Base-by-base conservation (phyloP, 1,140 invertebrate species). In the Amyelois transitella region DNA sequence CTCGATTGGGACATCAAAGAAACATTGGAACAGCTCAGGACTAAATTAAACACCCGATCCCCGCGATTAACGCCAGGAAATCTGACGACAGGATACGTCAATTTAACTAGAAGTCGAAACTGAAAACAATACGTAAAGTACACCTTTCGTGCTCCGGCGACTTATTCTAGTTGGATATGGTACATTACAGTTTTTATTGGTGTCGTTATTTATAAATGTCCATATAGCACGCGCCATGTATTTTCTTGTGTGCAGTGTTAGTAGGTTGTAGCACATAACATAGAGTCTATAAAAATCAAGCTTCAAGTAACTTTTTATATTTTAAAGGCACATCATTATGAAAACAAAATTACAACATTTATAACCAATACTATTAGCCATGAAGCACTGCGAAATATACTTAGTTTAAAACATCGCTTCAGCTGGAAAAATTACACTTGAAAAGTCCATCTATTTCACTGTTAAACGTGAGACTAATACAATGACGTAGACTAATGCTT, bases 51-150 rank as follows among this genome's bases (percentile, higher is more conserved):
- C 59, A 66, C 51, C 12, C 32, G n/a, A 38, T 38, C 32, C 54
- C 54, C 60, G 67, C 70, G 75, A 81, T 78, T 75, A 83, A 78
- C 69, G 65, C 66, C 62, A 77, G 73, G 73, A 82, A 80, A 80
- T 76, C 72, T 68, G 69, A 74, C 69, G 69, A 81, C 78, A 84
- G 79, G 78, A 84, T 81, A 74, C 72, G 75, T 86, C 79, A 82
- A 75, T 82, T 86, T 72, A 75, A 76, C n/a, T n/a, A 75, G 69
- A 74, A 77, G 63, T 69, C 64, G 66, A 78, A 81, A 75, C 61
- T 67, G 62, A 66, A 60, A 65, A 65, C 55, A 58, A 68, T 43
- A 7, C 19, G n/a, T 45, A 60, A 62, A 53, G 49, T 54, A 25
- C 61, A 62, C 53, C 63, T 64, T 64, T 21, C 28, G 45, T 77